Evolutionary conservation across 2,888 invertebrate species (phyloP).

Genomic region (Cryptophagus acutangulus): DNA sequence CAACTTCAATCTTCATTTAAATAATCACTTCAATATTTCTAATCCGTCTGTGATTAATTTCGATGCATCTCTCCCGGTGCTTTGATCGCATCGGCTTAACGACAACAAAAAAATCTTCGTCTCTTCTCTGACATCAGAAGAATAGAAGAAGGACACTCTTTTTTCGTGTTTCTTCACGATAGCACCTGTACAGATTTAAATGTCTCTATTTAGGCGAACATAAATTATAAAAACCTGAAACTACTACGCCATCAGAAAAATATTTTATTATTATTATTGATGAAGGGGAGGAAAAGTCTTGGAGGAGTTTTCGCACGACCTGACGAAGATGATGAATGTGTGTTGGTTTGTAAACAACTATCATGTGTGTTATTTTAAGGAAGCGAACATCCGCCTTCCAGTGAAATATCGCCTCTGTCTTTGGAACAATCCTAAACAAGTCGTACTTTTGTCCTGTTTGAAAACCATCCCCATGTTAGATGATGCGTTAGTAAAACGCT

Average conservation of each 20-base stretch:
- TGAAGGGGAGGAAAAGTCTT: constrained; percentile 1
- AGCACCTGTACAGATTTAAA: too few relatives aligned
- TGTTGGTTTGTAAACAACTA: constrained; percentile 40
- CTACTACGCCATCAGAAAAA: too few relatives aligned
- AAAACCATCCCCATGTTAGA: constrained; percentile 40
- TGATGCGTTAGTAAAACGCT: constrained; percentile 47
- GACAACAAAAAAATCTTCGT: constrained; percentile 23
- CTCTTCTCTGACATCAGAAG: neutral
- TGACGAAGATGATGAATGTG: constrained; percentile 44
- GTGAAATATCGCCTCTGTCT: constrained; percentile 48
- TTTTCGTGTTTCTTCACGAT: too few relatives aligned
- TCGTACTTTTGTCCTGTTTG: constrained; percentile 47
- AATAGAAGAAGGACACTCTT: too few relatives aligned
- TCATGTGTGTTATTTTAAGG: constrained; percentile 48
- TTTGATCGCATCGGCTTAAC: constrained; percentile 36
- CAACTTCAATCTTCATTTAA: constrained; percentile 44
- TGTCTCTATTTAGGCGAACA: too few relatives aligned
- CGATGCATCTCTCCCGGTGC: constrained; percentile 36
- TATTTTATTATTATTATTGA: neutral
- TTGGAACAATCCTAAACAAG: constrained; percentile 45
- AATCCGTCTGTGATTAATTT: constrained; percentile 43
- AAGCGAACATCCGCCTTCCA: constrained; percentile 48
- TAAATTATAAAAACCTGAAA: too few relatives aligned
- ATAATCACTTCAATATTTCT: constrained; percentile 45
- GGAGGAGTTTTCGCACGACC: constrained; percentile 29